A percentile compares a stretch with the other conserved stretches of the same genome.
Conservation (phyloP, 2,113 vertebrate species). For the Lathamus discolor region DNA sequence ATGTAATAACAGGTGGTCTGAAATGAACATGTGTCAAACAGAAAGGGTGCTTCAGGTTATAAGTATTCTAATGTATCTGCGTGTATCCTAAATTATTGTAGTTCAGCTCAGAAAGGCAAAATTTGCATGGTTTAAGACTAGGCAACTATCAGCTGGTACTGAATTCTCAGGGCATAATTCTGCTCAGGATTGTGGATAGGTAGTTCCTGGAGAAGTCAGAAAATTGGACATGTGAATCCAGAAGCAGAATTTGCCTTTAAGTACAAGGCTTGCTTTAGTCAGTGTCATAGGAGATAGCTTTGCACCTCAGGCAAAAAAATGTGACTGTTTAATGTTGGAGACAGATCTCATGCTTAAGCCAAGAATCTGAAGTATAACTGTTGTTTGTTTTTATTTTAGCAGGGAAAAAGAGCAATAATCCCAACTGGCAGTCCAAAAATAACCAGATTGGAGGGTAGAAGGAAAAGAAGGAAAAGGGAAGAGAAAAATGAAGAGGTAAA, state of each 20-base stretch:
- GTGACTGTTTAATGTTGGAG: not conserved
- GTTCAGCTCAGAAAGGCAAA: not conserved
- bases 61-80: not conserved
- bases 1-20: not conserved
- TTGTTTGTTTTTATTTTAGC: slow-evolving; percentile 55
- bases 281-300: not conserved
- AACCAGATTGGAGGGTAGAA: slow-evolving; percentile 49
- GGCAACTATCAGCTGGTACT: not conserved
- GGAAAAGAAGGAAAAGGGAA: slow-evolving; percentile 44
- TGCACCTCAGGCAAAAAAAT: slow-evolving; percentile 28
- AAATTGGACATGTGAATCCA: not conserved
- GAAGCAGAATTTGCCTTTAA: not conserved
- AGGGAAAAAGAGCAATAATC: slow-evolving; percentile 53
- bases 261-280: not conserved
- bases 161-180: not conserved
- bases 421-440: slow-evolving; percentile 43
- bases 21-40: not conserved
- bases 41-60: not conserved
- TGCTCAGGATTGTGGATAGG: not conserved
- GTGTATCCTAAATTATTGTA: not conserved
- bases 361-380: slow-evolving; percentile 7
- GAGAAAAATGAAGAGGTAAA: slow-evolving; percentile 38
- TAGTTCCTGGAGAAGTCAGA: not conserved
- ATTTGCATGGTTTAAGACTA: not conserved
- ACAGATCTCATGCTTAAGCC: not conserved